Base-by-base conservation (phyloP, 2,797 vertebrate species). In the Tragelaphus eurycerus region DNA sequence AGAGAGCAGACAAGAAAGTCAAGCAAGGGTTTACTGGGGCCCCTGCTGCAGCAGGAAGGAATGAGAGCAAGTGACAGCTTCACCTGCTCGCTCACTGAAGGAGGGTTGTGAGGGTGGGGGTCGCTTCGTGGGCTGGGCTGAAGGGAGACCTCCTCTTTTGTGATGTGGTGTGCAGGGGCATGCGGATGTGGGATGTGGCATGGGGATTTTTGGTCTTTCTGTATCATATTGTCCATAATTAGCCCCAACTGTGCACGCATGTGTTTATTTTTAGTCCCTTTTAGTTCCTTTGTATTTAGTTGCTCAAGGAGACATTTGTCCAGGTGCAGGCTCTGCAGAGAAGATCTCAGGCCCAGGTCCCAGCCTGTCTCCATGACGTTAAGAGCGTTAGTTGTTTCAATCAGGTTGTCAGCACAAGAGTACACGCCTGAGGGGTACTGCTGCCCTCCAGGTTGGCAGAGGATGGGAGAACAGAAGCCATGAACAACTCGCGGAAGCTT, bases 381-480 rank as follows among this genome's bases (percentile, higher is more conserved):
- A 0, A 2, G 38, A 31, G 6, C 3, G 4, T 27, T n/a, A 5
- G 29, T 14, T 29, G 17, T 15, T 81, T 84, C 9, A 0, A 4
- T 83, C 29, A 25, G 10, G 16, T 48, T 15, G 16, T n/a, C 29
- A 17, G 5, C 67, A 14, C 5, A 10, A 27, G 54, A 27, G 34
- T 29, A 5, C 3, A 0, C 0, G 2, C 4, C 52, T 21, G 27
- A 1, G 25, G 1, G 7, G 29, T n/a, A 6, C 52, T 4, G 0
- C 52, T 9, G 0, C 10, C 16, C 48, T 67, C 48, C 12, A 1
- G 9, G 23, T 14, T 16, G 83, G 34, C 27, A 4, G 60, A 74
- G 25, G 34, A 11, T 3, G 4, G 9, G 12, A 27, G 6, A 3
- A 2, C 50, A 14, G 5, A 59, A 43, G 14, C 21, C 23, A 2